A percentile compares a stretch with the other conserved stretches of the same genome.
Conservation (phyloP, 2,113 vertebrate genomes). For the Nycticryphes semicollaris region DNA sequence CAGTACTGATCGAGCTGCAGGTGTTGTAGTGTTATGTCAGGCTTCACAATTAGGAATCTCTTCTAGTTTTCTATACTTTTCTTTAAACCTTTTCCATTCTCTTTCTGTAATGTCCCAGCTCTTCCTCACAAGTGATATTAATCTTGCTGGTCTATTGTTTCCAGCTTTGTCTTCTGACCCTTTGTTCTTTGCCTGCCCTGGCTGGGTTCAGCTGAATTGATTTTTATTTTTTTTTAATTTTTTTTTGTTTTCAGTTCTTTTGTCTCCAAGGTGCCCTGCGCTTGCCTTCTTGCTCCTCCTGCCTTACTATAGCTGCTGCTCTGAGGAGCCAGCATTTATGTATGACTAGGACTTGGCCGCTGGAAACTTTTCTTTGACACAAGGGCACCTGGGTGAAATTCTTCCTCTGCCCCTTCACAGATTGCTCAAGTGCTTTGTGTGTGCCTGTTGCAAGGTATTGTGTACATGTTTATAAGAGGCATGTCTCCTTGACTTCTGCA, state of each 20-base stretch:
- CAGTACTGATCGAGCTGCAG: neutral
- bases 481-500: neutral
- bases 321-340: neutral
- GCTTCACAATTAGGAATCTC: neutral
- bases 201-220: constrained; percentile 46
- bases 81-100: neutral
- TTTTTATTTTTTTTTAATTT: constrained; percentile 28
- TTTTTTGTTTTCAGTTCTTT: constrained; percentile 38
- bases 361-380: constrained; percentile 17
- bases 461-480: neutral
- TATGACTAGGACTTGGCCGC: neutral
- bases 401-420: neutral
- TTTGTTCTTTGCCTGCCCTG: constrained; percentile 56
- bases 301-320: neutral
- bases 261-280: neutral
- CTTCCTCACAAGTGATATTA: constrained; percentile 11
- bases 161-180: constrained; percentile 56
- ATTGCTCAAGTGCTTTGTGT: neutral
- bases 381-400: neutral
- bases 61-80: neutral
- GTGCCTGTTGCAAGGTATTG: neutral
- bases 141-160: constrained; percentile 54
- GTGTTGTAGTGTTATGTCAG: neutral
- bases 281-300: constrained; percentile 35
- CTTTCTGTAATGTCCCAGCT: neutral